phyloP scores from a whole-genome alignment of 1,140 invertebrate species.

The Trichomalopsis sarcophagae region DNA sequence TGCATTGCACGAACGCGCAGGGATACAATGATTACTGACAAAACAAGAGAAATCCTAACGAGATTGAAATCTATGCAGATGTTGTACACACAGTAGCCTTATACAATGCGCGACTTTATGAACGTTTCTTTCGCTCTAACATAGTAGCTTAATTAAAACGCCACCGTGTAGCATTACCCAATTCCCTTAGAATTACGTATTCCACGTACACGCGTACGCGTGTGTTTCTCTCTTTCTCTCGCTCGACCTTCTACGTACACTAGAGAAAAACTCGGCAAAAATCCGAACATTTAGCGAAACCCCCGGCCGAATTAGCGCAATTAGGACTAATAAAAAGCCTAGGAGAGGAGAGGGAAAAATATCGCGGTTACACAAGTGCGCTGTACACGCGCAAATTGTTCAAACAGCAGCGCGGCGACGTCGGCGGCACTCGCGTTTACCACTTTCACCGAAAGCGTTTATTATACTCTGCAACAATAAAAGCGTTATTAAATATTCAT shows the following conservation, averaged over 20 bases:
- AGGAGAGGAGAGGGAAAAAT: not conserved
- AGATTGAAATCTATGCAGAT: not conserved
- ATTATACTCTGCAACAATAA: not conserved
- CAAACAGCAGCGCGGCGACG: no score
- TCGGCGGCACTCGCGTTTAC: not conserved
- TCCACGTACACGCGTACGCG: not conserved
- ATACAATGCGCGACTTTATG: no score
- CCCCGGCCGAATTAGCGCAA: not conserved
- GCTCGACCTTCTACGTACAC: no score
- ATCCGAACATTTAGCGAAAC: not conserved
- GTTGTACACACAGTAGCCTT: no score
- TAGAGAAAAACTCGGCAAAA: not conserved
- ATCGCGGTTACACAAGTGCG: constrained; percentile 5
- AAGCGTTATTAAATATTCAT: constrained; percentile 16
- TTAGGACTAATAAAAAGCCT: not conserved
- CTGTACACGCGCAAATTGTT: not conserved
- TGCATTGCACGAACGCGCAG: no score
- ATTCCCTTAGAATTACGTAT: not conserved
- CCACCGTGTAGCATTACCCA: not conserved
- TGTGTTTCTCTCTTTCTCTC: not conserved
- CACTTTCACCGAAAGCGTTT: not conserved
- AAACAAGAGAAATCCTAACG: not conserved
- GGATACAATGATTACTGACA: not conserved
- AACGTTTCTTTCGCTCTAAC: no score
- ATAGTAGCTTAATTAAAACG: not conserved